These are phyloP conservation scores for Epizoanthus fatuus DNA, from an alignment of 92 coral and sea anemone species.

Conservation along the genomic window DNA sequence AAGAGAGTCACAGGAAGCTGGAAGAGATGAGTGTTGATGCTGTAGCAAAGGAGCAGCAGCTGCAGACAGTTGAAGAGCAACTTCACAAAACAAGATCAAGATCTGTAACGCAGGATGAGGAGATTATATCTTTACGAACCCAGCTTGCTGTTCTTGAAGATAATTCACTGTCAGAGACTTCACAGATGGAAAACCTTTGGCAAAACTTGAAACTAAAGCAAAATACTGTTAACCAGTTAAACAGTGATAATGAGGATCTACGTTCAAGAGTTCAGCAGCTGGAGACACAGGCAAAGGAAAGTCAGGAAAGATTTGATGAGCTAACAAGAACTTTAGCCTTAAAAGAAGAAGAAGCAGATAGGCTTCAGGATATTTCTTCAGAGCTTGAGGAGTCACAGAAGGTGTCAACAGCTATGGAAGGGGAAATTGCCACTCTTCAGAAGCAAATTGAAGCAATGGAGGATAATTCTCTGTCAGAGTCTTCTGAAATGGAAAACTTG, in stretches of 20 bases:
- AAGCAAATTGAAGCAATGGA: conserved; percentile 76
- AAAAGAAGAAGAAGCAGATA: conserved; percentile 68
- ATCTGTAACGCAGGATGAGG: conserved; percentile 74
- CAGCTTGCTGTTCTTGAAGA: conserved; percentile 83
- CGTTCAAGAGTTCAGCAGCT: conserved; percentile 68
- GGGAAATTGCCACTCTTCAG: conserved; percentile 65
- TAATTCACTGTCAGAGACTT: conserved; percentile 86
- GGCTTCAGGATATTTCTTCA: conserved; percentile 48
- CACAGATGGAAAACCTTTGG: conserved; percentile 85
- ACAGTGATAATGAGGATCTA: conserved; percentile 87
- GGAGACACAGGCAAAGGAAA: conserved; percentile 80
- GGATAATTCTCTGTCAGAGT: conserved; percentile 86
- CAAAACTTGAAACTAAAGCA: conserved; percentile 91
- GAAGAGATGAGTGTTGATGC: conserved; percentile 73
- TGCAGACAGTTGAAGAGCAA: conserved; percentile 76
- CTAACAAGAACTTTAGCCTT: conserved; percentile 51
- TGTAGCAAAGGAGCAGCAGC: conserved; percentile 67
- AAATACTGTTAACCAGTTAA: conserved; percentile 82
- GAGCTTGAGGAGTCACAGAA: conserved; percentile 65
- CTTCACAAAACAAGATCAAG: conserved; percentile 79
- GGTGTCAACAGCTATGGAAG: conserved; percentile 59
- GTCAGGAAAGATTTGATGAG: conserved; percentile 74
- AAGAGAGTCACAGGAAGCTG: conserved; percentile 83
- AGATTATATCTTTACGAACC: conserved; percentile 64
- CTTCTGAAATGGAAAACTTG: conserved; percentile 85